These are phyloP conservation scores for Coenonympha arcania DNA, from an alignment of 2,888 invertebrate species.

Conservation along the genomic window DNA sequence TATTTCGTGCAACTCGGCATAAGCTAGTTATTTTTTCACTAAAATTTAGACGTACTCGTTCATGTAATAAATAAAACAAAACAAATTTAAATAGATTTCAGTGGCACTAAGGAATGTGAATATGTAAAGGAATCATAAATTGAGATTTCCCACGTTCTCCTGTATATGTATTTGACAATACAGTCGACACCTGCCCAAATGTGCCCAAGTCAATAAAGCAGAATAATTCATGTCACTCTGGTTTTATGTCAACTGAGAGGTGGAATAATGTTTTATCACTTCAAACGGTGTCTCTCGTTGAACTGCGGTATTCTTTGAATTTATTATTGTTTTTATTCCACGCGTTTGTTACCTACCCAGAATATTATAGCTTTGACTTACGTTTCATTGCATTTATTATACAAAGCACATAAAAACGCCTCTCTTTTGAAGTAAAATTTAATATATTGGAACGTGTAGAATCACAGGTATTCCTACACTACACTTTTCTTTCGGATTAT, in stretches of 20 bases:
- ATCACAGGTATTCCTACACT: too few species aligned
- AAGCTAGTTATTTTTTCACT: too few species aligned
- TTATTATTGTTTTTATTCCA: background rate
- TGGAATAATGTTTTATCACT: constrained; percentile 21
- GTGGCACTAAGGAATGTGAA: background rate
- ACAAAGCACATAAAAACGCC: background rate
- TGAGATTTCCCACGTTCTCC: constrained; percentile 43
- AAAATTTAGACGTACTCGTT: too few species aligned
- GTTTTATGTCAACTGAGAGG: constrained; percentile 23
- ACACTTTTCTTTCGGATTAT: too few species aligned
- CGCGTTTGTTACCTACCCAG: too few species aligned
- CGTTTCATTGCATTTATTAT: too few species aligned
- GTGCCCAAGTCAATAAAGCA: constrained; percentile 24
- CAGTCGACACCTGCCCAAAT: constrained; percentile 43
- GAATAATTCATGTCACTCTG: constrained; percentile 25
- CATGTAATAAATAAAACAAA: too few species aligned
- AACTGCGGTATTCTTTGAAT: constrained; percentile 15
- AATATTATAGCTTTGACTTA: too few species aligned
- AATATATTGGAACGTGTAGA: too few species aligned
- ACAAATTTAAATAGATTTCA: too few species aligned
- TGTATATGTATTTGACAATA: constrained; percentile 58
- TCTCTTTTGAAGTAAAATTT: too few species aligned
- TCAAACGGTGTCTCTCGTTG: constrained; percentile 16
- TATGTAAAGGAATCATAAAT: constrained; percentile 41
- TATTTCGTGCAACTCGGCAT: too few species aligned